phyloP scores from a whole-genome alignment of 2,888 invertebrate genomes.

The Argynnis bischoffii region DNA sequence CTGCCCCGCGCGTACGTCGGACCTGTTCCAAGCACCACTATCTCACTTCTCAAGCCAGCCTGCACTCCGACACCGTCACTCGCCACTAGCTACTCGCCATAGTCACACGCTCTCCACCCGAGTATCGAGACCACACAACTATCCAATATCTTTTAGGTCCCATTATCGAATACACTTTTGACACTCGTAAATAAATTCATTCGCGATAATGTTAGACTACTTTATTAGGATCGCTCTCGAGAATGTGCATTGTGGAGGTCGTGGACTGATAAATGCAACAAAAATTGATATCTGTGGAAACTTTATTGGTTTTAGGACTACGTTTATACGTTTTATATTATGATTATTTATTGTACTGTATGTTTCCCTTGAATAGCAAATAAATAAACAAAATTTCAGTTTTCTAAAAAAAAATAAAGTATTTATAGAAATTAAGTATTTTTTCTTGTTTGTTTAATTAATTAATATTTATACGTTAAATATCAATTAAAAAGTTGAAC shows the following conservation, averaged over 20 bases:
- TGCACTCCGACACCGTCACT: constrained; percentile 43
- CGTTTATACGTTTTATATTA: too few species aligned
- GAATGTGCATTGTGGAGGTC: constrained; percentile 38
- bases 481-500: too few species aligned
- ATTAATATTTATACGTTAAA: too few species aligned
- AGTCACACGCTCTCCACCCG: constrained; percentile 7
- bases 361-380: too few species aligned
- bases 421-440: too few species aligned
- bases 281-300: too few species aligned
- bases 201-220: constrained; percentile 42
- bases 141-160: constrained; percentile 40
- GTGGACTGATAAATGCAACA: constrained; percentile 33
- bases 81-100: constrained; percentile 34
- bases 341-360: too few species aligned
- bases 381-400: too few species aligned
- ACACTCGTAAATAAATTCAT: constrained; percentile 46
- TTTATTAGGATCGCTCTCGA: constrained; percentile 37
- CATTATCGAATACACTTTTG: constrained; percentile 46
- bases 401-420: too few species aligned
- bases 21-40: constrained; percentile 72
- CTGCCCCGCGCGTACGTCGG: constrained; percentile 68
- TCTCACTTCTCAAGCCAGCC: constrained; percentile 45
- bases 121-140: constrained; percentile 45
- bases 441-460: too few species aligned
- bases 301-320: too few species aligned